A percentile compares a stretch with the other conserved stretches of the same genome.
Evolutionary conservation across 2,797 vertebrate genomes (phyloP).

Genomic region (Trachurus trachurus): DNA sequence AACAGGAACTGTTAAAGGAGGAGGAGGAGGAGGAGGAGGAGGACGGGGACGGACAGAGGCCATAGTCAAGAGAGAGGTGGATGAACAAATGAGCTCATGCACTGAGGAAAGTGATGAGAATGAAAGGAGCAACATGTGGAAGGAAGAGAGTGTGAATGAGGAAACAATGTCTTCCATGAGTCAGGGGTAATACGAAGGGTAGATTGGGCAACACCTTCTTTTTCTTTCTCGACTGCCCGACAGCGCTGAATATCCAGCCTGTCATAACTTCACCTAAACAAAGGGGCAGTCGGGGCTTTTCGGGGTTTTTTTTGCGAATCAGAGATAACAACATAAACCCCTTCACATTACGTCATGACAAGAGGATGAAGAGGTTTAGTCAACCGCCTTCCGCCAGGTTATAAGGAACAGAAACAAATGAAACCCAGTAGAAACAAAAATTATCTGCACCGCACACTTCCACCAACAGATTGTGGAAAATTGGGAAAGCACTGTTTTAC

Average conservation of each 20-base stretch:
- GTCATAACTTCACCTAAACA: constrained; percentile 59
- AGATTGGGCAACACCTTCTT: constrained; percentile 19
- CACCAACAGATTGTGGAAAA: constrained; percentile 59
- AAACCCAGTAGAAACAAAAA: constrained; percentile 54
- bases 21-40: constrained; percentile 16
- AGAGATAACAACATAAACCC: constrained; percentile 54
- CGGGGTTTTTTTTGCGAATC: constrained; percentile 9
- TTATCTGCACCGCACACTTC: constrained; percentile 53
- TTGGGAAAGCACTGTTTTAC: constrained; percentile 64
- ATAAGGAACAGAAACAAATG: constrained; percentile 66
- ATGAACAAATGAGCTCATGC: constrained; percentile 55
- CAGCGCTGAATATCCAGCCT: constrained; percentile 8
- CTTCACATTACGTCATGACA: constrained; percentile 72
- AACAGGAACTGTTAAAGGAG: constrained; percentile 52
- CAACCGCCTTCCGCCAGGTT: constrained; percentile 60
- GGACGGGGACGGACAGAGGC: constrained; percentile 26
- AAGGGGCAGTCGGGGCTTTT: constrained; percentile 36
- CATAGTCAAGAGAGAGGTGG: constrained; percentile 32
- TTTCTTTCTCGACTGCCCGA: constrained; percentile 33
- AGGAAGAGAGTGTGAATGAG: constrained; percentile 50
- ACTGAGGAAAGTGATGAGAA: constrained; percentile 29
- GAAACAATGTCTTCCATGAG: constrained; percentile 42
- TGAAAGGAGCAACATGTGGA: constrained; percentile 29
- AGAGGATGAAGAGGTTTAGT: constrained; percentile 63
- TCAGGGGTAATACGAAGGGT: constrained; percentile 42